A percentile compares a stretch with the other conserved stretches of the same genome.
Conservation (phyloP, 2,113 vertebrate genomes). For the Centropristis striata region DNA sequence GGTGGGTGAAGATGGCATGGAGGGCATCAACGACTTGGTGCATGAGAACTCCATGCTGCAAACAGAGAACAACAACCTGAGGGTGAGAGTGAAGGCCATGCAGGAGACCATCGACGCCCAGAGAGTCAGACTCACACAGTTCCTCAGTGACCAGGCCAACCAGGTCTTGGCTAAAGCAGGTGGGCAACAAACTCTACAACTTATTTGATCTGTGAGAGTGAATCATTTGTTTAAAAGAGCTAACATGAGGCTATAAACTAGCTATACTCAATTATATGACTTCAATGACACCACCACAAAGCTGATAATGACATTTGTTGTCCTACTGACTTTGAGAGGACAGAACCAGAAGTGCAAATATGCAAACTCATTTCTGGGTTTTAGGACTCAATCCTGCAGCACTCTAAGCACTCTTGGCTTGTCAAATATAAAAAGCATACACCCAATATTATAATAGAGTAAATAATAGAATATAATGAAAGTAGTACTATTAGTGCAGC, state of each 20-base stretch:
- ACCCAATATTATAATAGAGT: background rate
- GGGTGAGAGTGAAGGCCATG: constrained; percentile 98
- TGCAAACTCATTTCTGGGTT: too few relatives aligned
- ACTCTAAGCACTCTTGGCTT: background rate
- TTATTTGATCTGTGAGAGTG: too few relatives aligned
- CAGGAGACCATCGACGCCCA: constrained; percentile 95
- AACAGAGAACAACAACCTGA: constrained; percentile 96
- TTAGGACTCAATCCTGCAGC: too few relatives aligned
- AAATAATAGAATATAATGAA: background rate
- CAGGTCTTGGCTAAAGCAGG: constrained; percentile 92
- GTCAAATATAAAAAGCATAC: background rate
- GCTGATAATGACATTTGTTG: too few relatives aligned
- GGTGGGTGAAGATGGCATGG: constrained; percentile 95
- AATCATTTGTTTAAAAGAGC: too few relatives aligned
- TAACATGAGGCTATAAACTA: too few relatives aligned
- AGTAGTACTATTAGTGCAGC: background rate
- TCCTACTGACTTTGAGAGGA: too few relatives aligned
- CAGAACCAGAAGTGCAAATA: too few relatives aligned
- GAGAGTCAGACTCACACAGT: constrained; percentile 91
- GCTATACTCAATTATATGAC: too few relatives aligned
- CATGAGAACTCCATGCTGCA: constrained; percentile 98
- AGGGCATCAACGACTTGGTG: constrained; percentile 97
- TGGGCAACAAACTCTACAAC: constrained; percentile 54
- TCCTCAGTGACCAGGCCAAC: constrained; percentile 94
- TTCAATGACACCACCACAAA: too few relatives aligned